Conservation (phyloP, 2,888 invertebrate genomes). For the Ischnus inquisitorius region DNA sequence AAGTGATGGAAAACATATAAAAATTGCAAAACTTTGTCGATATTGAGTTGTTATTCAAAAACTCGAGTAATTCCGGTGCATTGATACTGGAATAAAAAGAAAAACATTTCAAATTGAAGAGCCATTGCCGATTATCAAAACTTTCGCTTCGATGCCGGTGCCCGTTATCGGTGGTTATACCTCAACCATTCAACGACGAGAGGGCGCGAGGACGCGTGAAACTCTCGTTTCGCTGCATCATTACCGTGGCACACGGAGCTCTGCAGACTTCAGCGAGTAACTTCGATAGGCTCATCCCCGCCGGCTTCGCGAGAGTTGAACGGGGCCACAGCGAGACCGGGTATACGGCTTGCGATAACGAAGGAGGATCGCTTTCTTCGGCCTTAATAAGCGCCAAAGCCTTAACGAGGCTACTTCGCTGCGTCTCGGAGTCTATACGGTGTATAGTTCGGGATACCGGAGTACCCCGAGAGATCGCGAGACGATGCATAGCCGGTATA, state of each 20-base stretch:
- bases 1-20: no score
- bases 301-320: constrained; percentile 16
- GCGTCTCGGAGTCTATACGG: constrained; percentile 27
- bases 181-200: not conserved
- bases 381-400: constrained; percentile 64
- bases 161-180: not conserved
- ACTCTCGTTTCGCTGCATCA: constrained; percentile 34
- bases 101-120: not conserved
- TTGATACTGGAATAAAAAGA: not conserved
- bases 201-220: constrained; percentile 11
- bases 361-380: constrained; percentile 66
- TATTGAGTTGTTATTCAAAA: not conserved
- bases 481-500: not conserved
- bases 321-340: constrained; percentile 18
- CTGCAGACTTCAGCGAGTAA: constrained; percentile 56
- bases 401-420: constrained; percentile 68
- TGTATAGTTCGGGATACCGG: constrained; percentile 23
- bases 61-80: not conserved
- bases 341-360: constrained; percentile 50
- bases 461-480: constrained; percentile 21
- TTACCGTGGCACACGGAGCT: constrained; percentile 39
- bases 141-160: not conserved
- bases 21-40: no score
- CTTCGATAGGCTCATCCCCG: constrained; percentile 46
- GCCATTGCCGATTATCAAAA: not conserved